A percentile compares a stretch with the other conserved stretches of the same genome.
phyloP scores from a whole-genome alignment of 2,113 vertebrate genomes.

The Leptodactylus fuscus region DNA sequence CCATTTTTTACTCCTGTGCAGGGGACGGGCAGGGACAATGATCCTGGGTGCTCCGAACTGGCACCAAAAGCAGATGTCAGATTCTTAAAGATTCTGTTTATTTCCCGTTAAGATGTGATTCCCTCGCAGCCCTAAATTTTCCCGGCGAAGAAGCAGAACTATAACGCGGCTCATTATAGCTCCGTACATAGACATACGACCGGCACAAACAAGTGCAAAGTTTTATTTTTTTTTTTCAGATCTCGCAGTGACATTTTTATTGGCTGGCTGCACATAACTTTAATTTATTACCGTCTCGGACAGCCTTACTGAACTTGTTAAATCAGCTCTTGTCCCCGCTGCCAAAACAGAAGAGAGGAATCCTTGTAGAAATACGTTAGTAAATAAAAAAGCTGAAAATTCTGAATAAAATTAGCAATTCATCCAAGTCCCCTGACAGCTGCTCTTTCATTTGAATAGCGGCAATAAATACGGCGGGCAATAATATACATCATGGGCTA shows the following conservation, averaged over 20 bases:
- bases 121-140: not conserved
- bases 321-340: slow-evolving; percentile 38
- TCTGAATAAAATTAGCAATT: slow-evolving; percentile 34
- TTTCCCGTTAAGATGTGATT: not conserved
- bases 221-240: not conserved
- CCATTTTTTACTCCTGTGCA: not conserved
- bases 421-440: slow-evolving; percentile 29
- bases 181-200: not conserved
- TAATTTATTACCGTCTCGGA: slow-evolving; percentile 47
- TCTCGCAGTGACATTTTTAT: slow-evolving; percentile 42
- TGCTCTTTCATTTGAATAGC: slow-evolving; percentile 34
- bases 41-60: not conserved
- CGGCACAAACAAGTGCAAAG: slow-evolving; percentile 22
- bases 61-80: not conserved
- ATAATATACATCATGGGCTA: slow-evolving; percentile 21
- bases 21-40: not conserved
- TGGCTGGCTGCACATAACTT: slow-evolving; percentile 15
- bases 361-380: slow-evolving; percentile 36
- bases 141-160: not conserved
- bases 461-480: slow-evolving; percentile 4
- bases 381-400: slow-evolving; percentile 44
- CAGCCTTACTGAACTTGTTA: slow-evolving; percentile 22
- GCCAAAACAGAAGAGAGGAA: slow-evolving; percentile 47
- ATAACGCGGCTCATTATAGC: not conserved
- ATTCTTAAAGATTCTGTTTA: not conserved